Percentiles rank a stretch among this genome's conserved stretches.
These are phyloP conservation scores for Aporophyla nigra DNA, from an alignment of 2,888 invertebrate species.

Conservation along the genomic window DNA sequence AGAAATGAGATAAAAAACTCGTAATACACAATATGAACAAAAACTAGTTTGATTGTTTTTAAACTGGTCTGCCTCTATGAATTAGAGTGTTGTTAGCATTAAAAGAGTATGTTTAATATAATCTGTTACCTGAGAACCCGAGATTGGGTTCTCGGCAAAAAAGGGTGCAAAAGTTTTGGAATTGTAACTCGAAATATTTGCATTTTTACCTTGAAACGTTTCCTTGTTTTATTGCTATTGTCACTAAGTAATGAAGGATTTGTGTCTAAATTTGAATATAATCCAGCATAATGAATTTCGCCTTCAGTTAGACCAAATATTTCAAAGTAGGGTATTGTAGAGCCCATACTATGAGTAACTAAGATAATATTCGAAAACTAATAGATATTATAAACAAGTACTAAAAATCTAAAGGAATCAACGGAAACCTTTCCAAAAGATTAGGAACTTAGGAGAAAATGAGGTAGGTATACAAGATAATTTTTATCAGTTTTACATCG, in stretches of 20 bases:
- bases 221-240: slow-evolving; percentile 27
- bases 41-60: slow-evolving; percentile 67
- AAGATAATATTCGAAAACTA: background rate
- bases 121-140: slow-evolving; percentile 48
- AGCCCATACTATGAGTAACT: background rate
- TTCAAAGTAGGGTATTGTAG: background rate
- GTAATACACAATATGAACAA: slow-evolving; percentile 62
- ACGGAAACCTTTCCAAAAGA: background rate
- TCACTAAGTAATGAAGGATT: slow-evolving; percentile 1
- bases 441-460: background rate
- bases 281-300: background rate
- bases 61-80: slow-evolving; percentile 42
- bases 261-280: slow-evolving; percentile 7
- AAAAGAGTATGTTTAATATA: slow-evolving; percentile 8
- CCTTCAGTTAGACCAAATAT: background rate
- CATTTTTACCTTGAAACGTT: slow-evolving; percentile 33
- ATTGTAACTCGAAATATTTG: slow-evolving; percentile 18
- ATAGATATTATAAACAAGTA: background rate
- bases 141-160: slow-evolving; percentile 21
- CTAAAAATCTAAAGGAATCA: background rate
- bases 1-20: slow-evolving; percentile 77
- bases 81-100: slow-evolving; percentile 27
- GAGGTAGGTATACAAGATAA: slow-evolving; percentile 7
- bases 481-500: slow-evolving; percentile 35
- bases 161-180: slow-evolving; percentile 10